phyloP scores from a whole-genome alignment of 2,888 invertebrate genomes.

The Mamestra brassicae region DNA sequence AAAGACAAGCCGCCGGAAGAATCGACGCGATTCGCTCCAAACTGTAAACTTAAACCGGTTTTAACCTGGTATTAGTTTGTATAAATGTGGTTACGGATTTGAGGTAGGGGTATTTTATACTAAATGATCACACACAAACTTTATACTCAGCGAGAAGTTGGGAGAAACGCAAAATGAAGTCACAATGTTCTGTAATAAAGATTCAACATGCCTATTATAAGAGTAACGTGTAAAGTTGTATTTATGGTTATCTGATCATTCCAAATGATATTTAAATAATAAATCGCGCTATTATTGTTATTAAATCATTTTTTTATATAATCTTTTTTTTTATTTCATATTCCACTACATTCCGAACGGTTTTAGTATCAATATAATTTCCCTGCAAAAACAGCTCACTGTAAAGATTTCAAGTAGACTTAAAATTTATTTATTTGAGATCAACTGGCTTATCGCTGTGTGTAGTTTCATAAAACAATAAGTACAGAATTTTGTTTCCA shows the following conservation, averaged over 20 bases:
- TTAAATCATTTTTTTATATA: constrained; percentile 71
- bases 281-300: constrained; percentile 73
- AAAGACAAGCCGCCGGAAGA: constrained; percentile 93
- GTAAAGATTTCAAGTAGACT: constrained; percentile 1
- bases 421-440: constrained; percentile 29
- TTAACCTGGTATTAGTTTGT: constrained; percentile 63
- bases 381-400: too few species aligned
- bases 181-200: constrained; percentile 47
- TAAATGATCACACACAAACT: constrained; percentile 55
- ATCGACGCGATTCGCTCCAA: constrained; percentile 94
- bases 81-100: constrained; percentile 76
- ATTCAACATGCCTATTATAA: constrained; percentile 33
- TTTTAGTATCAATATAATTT: not conserved
- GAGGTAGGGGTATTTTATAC: constrained; percentile 76
- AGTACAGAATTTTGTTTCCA: constrained; percentile 1
- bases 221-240: constrained; percentile 58
- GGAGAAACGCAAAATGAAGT: constrained; percentile 31
- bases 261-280: constrained; percentile 73
- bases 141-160: constrained; percentile 32
- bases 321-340: constrained; percentile 34
- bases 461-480: not conserved
- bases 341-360: not conserved
- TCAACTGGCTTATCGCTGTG: not conserved
- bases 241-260: constrained; percentile 77
- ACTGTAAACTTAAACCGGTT: constrained; percentile 89